These are phyloP conservation scores for Oxystoma pomonae DNA, from an alignment of 2,888 invertebrate genomes.

Conservation along the genomic window DNA sequence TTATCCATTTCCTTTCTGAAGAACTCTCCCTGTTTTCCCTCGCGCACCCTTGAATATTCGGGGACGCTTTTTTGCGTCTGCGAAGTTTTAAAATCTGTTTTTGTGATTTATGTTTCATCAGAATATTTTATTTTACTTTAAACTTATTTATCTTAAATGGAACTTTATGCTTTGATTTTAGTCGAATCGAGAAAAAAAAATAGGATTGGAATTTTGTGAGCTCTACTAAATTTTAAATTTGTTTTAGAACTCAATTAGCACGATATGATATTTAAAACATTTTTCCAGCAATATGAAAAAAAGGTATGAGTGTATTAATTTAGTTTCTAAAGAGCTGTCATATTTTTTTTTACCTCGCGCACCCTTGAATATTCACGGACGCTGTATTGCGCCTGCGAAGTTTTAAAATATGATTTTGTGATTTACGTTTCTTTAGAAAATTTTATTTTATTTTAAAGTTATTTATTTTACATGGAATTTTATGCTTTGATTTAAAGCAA, in stretches of 20 bases:
- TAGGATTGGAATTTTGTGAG: too few species aligned
- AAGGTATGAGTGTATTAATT: conserved; percentile 27
- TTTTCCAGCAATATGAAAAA: too few species aligned
- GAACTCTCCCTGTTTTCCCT: background rate
- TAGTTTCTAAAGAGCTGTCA: conserved; percentile 14
- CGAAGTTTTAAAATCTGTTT: background rate
- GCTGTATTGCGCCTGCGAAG: background rate
- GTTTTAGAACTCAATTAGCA: too few species aligned
- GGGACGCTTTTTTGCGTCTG: background rate
- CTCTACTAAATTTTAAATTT: too few species aligned
- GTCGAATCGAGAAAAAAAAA: too few species aligned
- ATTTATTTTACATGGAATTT: background rate
- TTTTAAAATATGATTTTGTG: background rate
- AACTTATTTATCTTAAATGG: background rate
- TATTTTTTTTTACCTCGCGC: background rate
- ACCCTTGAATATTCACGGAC: background rate
- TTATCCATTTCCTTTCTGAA: conserved; percentile 25
- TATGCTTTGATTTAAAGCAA: too few species aligned
- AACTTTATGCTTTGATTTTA: background rate
- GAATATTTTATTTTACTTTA: background rate
- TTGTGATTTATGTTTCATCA: background rate
- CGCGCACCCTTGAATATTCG: background rate
- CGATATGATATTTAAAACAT: too few species aligned
- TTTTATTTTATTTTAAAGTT: background rate
- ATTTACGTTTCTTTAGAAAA: background rate